Evolutionary conservation across 2,888 invertebrate genomes (phyloP).

Genomic region (Pandemis cinnamomeana): DNA sequence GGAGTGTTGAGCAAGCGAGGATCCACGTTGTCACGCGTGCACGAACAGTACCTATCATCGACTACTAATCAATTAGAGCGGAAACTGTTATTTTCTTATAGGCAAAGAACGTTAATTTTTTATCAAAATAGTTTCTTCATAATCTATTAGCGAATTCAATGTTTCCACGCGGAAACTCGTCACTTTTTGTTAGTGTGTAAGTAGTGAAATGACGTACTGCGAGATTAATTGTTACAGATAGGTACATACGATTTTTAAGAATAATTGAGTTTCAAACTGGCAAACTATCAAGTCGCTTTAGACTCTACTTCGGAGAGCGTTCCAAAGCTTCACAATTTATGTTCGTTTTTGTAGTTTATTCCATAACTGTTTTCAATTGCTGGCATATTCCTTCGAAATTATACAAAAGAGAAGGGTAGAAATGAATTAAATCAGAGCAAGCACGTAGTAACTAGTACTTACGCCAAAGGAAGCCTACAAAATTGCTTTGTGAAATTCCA

Average conservation of each 20-base stretch:
- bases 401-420: not conserved
- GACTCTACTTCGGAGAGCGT: too few relatives aligned
- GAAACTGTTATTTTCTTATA: too few relatives aligned
- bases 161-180: not conserved
- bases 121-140: too few relatives aligned
- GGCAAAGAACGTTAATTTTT: not conserved
- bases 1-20: constrained; percentile 40
- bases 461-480: not conserved
- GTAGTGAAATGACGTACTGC: not conserved
- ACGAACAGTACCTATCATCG: constrained; percentile 46
- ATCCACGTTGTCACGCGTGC: constrained; percentile 50
- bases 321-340: too few relatives aligned
- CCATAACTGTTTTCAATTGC: too few relatives aligned
- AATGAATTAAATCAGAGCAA: not conserved
- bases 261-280: too few relatives aligned
- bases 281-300: too few relatives aligned
- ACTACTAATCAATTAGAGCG: not conserved
- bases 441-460: not conserved
- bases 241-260: too few relatives aligned
- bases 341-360: too few relatives aligned
- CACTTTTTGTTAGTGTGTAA: not conserved
- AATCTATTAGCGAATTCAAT: not conserved
- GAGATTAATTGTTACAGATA: too few relatives aligned
- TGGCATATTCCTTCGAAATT: not conserved
- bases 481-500: constrained; percentile 7